Evolutionary conservation across 2,888 invertebrate genomes (phyloP), one percentile per base, ranked within the genome.

Genomic region (Drosophila vallismaia): DNA sequence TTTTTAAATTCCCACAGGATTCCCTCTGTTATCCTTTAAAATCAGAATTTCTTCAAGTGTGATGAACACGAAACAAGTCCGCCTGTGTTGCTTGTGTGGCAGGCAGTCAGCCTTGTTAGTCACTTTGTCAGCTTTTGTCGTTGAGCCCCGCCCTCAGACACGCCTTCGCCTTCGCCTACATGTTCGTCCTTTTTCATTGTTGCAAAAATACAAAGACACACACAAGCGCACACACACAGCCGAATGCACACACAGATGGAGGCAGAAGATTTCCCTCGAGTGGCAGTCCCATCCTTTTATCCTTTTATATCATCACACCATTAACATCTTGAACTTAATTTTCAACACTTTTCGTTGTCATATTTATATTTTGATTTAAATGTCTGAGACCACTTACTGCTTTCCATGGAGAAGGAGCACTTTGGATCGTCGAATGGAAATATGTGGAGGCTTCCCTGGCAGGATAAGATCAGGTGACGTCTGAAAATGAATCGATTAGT

Each of bases 341-440:
- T 66, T 77, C 64, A 79, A 69, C 80, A 77, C 77, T 77, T 77
- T 52, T 48, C 55, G 68, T 73, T 70, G 55, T 59, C 73, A 56
- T 51, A 77, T 70, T 24, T 24, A 42, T 33, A 26, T 8, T 0
- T 12, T 2, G 51, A 28, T 9, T 0, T 6, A 28, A 28, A 4
- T 28, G 28, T 28, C 19, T 19, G 28, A 12, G n/a, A n/a, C 12
- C 5, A 97, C 97, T 97, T 94, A 97, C 97, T 97, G 94, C 97
- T 97, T 94, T 98, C 97, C 94, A 98, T 96, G 91, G 97, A 96
- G 93, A 98, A 98, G 93, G 97, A 96, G 94, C 98, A 98, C 93
- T 95, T 94, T 88, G 97, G 97, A 94, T 97, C 97, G 92, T 98
- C 98, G 92, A 98, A 98, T 87, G 98, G 98, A 93, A 97, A 98